Conservation (phyloP, 2,888 invertebrate species). For the Chesias legatella region DNA sequence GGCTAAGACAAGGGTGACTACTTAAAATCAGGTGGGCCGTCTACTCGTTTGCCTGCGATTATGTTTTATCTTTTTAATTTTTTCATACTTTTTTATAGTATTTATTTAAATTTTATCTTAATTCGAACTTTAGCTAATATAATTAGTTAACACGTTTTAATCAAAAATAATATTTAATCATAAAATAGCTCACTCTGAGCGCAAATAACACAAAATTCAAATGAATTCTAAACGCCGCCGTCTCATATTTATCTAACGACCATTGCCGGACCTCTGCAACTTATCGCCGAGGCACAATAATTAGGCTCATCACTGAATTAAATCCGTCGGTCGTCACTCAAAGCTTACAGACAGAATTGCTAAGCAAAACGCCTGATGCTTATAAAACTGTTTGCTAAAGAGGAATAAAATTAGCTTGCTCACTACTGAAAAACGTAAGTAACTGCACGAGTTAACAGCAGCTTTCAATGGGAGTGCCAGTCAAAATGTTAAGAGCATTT, state of each 20-base stretch:
- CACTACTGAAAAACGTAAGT: not conserved
- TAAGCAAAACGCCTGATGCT: slow-evolving; percentile 37
- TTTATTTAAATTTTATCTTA: too few species aligned
- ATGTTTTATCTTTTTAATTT: too few species aligned
- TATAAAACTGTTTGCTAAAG: slow-evolving; percentile 25
- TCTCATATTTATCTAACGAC: slow-evolving; percentile 13
- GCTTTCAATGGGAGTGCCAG: too few species aligned
- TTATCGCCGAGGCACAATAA: slow-evolving; percentile 31
- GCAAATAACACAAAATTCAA: slow-evolving; percentile 2
- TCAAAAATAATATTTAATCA: not conserved
- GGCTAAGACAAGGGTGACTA: too few species aligned
- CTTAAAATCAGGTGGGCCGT: too few species aligned
- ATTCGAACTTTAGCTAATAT: too few species aligned
- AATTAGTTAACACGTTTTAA: too few species aligned
- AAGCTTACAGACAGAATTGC: slow-evolving; percentile 48
- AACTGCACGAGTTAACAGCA: too few species aligned
- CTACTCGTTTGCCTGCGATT: too few species aligned
- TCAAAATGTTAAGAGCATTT: too few species aligned
- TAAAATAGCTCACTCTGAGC: slow-evolving; percentile 1
- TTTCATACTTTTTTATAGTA: too few species aligned
- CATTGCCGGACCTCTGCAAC: slow-evolving; percentile 16
- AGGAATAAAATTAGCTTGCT: slow-evolving; percentile 4
- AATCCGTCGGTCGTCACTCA: slow-evolving; percentile 33
- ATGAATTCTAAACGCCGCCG: too few species aligned
- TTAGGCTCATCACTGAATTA: slow-evolving; percentile 35